Evolutionary conservation across 2,797 vertebrate genomes (phyloP).

Genomic region (Gobionotothen gibberifrons): DNA sequence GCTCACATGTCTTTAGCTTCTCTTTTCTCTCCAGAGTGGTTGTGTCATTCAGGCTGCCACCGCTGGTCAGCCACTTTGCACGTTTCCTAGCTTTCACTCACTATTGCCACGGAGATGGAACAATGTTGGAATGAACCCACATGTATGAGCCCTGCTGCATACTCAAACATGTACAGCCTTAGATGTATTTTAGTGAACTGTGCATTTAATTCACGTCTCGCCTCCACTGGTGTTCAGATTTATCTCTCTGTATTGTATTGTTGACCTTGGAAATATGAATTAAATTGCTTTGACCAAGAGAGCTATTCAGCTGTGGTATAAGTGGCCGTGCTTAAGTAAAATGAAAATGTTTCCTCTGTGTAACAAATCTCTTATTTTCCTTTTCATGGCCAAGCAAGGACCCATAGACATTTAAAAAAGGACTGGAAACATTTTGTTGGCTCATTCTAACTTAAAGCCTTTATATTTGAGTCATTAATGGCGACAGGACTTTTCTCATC

Average conservation of each 20-base stretch:
- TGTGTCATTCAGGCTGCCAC: conserved; percentile 4
- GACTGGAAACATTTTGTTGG: neutral
- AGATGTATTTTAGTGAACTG: conserved; percentile 57
- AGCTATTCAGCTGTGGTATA: conserved; percentile 18
- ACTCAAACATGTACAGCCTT: conserved; percentile 59
- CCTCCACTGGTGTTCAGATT: conserved; percentile 37
- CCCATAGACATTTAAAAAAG: conserved; percentile 4
- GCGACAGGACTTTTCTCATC: conserved; percentile 2
- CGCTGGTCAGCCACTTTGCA: conserved; percentile 17
- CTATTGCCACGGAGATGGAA: conserved; percentile 44
- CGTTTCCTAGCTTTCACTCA: conserved; percentile 36
- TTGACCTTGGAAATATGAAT: conserved; percentile 44
- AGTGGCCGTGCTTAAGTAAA: conserved; percentile 32
- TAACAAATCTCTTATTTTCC: conserved; percentile 16
- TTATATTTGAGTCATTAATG: conserved; percentile 6
- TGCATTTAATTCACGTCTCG: conserved; percentile 53
- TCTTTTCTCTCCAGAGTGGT: neutral
- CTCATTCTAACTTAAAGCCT: neutral
- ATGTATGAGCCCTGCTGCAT: conserved; percentile 46
- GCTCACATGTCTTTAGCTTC: neutral
- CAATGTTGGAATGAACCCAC: conserved; percentile 55
- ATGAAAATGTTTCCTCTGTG: conserved; percentile 27
- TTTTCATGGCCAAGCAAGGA: neutral
- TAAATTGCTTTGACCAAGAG: conserved; percentile 41
- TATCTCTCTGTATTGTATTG: conserved; percentile 44